Percentiles rank a stretch among this genome's conserved stretches.
These are phyloP conservation scores for Dicranocentrus wangi DNA, from an alignment of 2,888 invertebrate species.

Conservation along the genomic window DNA sequence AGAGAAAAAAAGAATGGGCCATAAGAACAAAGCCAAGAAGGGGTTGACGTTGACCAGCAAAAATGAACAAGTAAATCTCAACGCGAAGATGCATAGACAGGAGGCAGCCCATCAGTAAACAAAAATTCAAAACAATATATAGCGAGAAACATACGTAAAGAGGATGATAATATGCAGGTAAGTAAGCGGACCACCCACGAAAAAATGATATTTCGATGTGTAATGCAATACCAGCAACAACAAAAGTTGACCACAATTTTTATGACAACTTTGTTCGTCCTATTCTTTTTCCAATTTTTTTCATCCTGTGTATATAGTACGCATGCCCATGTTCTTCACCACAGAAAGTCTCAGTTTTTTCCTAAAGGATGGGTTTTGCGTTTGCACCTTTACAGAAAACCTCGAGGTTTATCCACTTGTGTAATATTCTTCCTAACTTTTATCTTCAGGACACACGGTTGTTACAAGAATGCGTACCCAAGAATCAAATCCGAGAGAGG, in stretches of 20 bases:
- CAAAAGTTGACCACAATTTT: conserved; percentile 57
- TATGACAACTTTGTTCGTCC: conserved; percentile 54
- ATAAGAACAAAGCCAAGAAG: too few relatives aligned
- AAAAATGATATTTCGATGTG: conserved; percentile 58
- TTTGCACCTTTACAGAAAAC: too few relatives aligned
- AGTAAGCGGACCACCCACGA: conserved; percentile 63
- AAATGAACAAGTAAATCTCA: conserved; percentile 45
- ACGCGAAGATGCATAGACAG: conserved; percentile 15
- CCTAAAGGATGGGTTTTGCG: background rate
- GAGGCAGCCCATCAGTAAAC: conserved; percentile 4
- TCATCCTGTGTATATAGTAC: background rate
- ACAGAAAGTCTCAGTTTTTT: too few relatives aligned
- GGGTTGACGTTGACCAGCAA: background rate
- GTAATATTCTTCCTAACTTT: too few relatives aligned
- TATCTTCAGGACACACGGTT: too few relatives aligned
- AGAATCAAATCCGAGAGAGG: too few relatives aligned
- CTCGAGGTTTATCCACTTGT: too few relatives aligned
- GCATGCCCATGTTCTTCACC: too few relatives aligned
- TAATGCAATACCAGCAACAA: conserved; percentile 18
- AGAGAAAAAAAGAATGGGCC: too few relatives aligned
- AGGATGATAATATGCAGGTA: conserved; percentile 40
- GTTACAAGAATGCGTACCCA: too few relatives aligned
- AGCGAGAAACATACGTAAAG: conserved; percentile 24
- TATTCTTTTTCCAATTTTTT: conserved; percentile 25
- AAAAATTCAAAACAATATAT: conserved; percentile 50